Evolutionary conservation across 2,888 invertebrate species (phyloP).

Genomic region (Diarsia brunnea): DNA sequence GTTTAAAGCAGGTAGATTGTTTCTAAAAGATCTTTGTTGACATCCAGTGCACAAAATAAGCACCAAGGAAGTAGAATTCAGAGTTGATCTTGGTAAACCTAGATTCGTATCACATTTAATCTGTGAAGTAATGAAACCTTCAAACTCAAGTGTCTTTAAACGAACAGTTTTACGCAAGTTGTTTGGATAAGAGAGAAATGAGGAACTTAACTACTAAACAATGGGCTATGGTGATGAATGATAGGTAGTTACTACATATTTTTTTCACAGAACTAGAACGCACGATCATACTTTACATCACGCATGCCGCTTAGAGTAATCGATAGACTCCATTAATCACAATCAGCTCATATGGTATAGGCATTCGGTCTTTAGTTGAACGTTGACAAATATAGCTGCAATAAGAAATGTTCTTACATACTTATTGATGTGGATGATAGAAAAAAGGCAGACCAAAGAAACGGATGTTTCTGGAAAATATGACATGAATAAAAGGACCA

Average conservation of each 20-base stretch:
- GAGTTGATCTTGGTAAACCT: background rate
- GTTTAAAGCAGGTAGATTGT: background rate
- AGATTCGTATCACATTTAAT: background rate
- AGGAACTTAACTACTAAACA: conserved; percentile 55
- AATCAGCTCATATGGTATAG: background rate
- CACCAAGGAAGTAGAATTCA: background rate
- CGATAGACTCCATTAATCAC: conserved; percentile 17
- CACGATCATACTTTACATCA: conserved; percentile 14
- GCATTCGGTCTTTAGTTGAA: background rate
- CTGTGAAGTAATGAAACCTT: background rate
- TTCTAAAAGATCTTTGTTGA: background rate
- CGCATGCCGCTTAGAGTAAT: conserved; percentile 23
- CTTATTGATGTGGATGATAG: background rate
- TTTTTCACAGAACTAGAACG: conserved; percentile 29
- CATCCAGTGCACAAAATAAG: background rate
- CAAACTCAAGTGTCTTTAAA: background rate
- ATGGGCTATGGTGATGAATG: conserved; percentile 42
- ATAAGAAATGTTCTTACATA: background rate
- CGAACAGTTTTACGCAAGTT: conserved; percentile 37
- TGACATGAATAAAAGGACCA: background rate
- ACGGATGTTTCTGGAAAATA: background rate
- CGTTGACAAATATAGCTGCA: background rate
- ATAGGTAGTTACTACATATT: conserved; percentile 28
- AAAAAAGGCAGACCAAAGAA: background rate
- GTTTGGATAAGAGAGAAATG: conserved; percentile 49